phyloP scores from a whole-genome alignment of 2,888 invertebrate genomes.

The Poecilus cupreus region DNA sequence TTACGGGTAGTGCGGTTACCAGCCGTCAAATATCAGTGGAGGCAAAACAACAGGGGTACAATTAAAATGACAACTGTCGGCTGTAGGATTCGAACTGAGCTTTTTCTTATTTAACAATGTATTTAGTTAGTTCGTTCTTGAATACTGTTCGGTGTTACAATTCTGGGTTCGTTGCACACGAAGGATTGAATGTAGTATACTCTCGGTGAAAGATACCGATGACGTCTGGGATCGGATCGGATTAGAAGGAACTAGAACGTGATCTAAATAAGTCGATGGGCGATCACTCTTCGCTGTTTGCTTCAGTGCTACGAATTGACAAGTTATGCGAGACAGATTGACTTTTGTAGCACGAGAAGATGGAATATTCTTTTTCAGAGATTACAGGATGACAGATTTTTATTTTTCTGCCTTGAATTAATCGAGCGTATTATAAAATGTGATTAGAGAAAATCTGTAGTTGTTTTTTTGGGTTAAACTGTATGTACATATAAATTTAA shows the following conservation, averaged over 20 bases:
- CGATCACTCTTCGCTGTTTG: background rate
- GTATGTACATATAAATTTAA: background rate
- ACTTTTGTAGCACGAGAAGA: slow-evolving; percentile 2
- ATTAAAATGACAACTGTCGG: no score
- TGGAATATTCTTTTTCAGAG: slow-evolving; percentile 4
- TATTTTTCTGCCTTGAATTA: background rate
- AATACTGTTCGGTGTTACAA: no score
- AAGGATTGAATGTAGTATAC: background rate
- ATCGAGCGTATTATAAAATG: background rate
- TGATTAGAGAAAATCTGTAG: background rate
- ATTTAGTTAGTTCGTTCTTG: background rate
- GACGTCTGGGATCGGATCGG: background rate
- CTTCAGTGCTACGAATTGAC: slow-evolving; percentile 5
- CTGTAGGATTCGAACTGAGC: no score
- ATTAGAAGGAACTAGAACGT: slow-evolving; percentile 14
- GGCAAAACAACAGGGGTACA: no score
- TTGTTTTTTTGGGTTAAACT: background rate
- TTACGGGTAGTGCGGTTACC: no score
- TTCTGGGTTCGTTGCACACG: no score
- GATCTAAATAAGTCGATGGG: slow-evolving; percentile 19
- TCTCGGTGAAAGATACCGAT: background rate
- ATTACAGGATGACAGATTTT: background rate
- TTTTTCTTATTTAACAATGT: no score
- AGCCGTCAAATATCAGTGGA: no score
- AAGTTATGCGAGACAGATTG: slow-evolving; percentile 17